A percentile compares a stretch with the other conserved stretches of the same genome.
These are phyloP conservation scores for Lutraria lutraria DNA, from an alignment of 2,888 invertebrate genomes.

Conservation along the genomic window DNA sequence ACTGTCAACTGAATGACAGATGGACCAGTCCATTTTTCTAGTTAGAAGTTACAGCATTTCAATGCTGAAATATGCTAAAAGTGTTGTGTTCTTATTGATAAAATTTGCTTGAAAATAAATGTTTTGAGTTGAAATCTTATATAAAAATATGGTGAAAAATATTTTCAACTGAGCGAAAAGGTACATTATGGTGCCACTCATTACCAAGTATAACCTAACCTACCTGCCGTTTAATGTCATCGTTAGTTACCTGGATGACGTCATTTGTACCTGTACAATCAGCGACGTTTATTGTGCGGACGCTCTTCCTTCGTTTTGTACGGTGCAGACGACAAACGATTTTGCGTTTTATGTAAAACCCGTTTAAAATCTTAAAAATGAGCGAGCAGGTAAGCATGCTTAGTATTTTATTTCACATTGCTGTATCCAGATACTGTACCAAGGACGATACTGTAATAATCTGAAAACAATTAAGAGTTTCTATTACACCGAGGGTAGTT, in stretches of 20 bases:
- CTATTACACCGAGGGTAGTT: too few species aligned
- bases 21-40: conserved; percentile 16
- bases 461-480: too few species aligned
- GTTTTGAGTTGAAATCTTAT: background rate
- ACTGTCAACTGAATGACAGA: conserved; percentile 30
- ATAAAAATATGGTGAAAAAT: background rate
- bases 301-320: background rate
- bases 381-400: too few species aligned
- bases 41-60: background rate
- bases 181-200: background rate
- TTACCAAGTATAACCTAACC: background rate
- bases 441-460: too few species aligned
- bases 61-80: background rate
- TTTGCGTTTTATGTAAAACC: too few species aligned
- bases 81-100: background rate
- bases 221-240: background rate
- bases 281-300: background rate
- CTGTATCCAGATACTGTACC: too few species aligned
- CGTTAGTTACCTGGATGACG: conserved; percentile 13
- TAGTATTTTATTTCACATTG: too few species aligned
- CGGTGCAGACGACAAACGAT: conserved; percentile 14
- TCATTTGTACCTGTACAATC: conserved; percentile 21
- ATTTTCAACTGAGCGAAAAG: background rate
- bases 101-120: background rate
- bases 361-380: too few species aligned